Evolutionary conservation across 1,140 invertebrate species (phyloP).

Genomic region (Samia ricini): DNA sequence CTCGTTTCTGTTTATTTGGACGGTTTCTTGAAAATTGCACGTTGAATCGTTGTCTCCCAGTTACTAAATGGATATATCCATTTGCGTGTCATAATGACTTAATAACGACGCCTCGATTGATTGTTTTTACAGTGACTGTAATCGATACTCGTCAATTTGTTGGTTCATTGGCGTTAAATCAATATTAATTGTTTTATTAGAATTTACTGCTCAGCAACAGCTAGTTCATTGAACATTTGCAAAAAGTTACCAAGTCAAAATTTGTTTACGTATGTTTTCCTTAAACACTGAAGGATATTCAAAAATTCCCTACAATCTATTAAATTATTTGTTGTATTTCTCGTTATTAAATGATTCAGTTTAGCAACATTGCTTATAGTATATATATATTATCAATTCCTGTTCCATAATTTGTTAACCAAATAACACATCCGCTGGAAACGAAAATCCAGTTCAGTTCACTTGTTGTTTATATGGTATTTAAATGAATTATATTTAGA

Average conservation of each 20-base stretch:
- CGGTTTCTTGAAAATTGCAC: background rate
- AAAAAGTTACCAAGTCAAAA: background rate
- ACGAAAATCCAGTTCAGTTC: background rate
- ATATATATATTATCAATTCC: background rate
- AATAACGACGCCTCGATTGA: slow-evolving; percentile 10
- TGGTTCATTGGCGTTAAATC: background rate
- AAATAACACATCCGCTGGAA: background rate
- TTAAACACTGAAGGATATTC: no score
- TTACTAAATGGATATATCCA: background rate
- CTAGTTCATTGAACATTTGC: background rate
- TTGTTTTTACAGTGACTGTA: slow-evolving; percentile 13
- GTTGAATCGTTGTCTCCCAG: background rate
- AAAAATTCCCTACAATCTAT: background rate
- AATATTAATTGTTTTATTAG: background rate
- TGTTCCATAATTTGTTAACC: background rate
- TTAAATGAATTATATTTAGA: background rate
- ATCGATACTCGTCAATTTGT: background rate
- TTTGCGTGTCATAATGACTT: slow-evolving; percentile 40
- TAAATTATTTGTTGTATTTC: background rate
- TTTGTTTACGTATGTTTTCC: background rate
- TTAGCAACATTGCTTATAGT: background rate
- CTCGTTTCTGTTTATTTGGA: background rate
- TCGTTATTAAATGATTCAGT: background rate
- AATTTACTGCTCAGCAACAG: background rate
- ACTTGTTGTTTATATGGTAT: background rate